phyloP scores from a whole-genome alignment of 1,140 invertebrate genomes.

The Centruroides vittatus region DNA sequence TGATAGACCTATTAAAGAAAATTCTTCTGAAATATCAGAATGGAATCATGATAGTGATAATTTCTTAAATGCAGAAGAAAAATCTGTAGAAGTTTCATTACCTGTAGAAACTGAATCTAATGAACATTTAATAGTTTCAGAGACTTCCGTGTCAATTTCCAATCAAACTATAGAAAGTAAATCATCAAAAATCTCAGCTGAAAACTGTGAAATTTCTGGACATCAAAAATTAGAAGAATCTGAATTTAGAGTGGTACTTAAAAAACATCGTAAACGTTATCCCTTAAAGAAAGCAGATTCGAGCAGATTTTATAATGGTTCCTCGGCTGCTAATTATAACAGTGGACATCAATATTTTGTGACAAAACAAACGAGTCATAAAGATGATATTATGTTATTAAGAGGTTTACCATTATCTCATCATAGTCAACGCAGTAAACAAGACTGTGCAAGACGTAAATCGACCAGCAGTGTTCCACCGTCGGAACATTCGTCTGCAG shows the following conservation, averaged over 20 bases:
- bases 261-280: constrained; percentile 51
- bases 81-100: too few relatives aligned
- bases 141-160: too few relatives aligned
- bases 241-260: constrained; percentile 50
- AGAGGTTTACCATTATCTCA: not conserved
- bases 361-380: constrained; percentile 8
- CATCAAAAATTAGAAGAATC: too few relatives aligned
- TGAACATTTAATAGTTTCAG: too few relatives aligned
- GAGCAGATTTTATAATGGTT: constrained; percentile 6
- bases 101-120: too few relatives aligned
- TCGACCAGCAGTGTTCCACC: constrained; percentile 45
- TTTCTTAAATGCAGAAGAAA: too few relatives aligned
- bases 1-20: too few relatives aligned
- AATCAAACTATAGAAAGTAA: too few relatives aligned
- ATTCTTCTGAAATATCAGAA: too few relatives aligned
- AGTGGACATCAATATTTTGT: not conserved
- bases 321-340: not conserved
- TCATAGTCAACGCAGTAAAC: constrained; percentile 10
- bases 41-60: too few relatives aligned
- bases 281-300: constrained; percentile 18
- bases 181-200: too few relatives aligned
- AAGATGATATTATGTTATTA: not conserved
- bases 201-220: too few relatives aligned
- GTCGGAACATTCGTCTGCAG: constrained; percentile 46
- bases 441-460: constrained; percentile 29